A percentile compares a stretch with the other conserved stretches of the same genome.
Evolutionary conservation across 2,797 vertebrate species (phyloP).

Genomic region (Acanthornis magna): DNA sequence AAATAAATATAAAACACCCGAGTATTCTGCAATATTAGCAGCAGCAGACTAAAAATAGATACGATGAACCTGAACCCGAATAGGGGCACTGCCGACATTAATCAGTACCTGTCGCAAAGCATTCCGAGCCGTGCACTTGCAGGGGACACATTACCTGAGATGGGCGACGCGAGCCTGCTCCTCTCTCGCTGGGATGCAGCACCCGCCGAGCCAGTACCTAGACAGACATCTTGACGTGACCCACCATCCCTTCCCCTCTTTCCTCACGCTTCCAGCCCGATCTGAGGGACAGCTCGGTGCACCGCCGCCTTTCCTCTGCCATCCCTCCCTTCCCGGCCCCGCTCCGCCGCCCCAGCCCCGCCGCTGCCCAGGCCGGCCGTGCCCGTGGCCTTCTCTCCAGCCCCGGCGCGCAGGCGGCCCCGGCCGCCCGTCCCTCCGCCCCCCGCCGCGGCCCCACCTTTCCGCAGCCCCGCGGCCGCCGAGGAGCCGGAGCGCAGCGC

Average conservation of each 20-base stretch:
- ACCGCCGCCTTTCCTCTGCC: background rate
- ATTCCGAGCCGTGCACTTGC: background rate
- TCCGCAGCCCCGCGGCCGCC: background rate
- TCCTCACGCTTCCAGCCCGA: fast-evolving
- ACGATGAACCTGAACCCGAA: fast-evolving
- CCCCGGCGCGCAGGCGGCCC: background rate
- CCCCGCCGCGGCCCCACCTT: background rate
- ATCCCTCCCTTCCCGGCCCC: background rate
- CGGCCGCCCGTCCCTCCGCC: too few relatives aligned
- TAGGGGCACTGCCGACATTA: background rate
- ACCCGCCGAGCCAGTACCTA: background rate
- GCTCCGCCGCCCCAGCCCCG: background rate
- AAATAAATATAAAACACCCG: background rate
- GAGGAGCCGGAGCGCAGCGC: background rate
- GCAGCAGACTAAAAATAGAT: fast-evolving
- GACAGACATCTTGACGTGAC: fast-evolving
- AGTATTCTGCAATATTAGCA: background rate
- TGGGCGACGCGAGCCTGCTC: fast-evolving
- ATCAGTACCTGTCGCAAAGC: background rate
- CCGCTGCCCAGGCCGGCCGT: background rate
- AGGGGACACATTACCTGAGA: background rate
- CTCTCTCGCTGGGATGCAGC: background rate
- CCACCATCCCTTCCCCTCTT: fast-evolving
- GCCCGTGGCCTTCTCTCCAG: background rate
- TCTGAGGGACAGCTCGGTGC: fast-evolving